These are phyloP conservation scores for Eupithecia abbreviata DNA, from an alignment of 2,888 invertebrate genomes.

Conservation along the genomic window DNA sequence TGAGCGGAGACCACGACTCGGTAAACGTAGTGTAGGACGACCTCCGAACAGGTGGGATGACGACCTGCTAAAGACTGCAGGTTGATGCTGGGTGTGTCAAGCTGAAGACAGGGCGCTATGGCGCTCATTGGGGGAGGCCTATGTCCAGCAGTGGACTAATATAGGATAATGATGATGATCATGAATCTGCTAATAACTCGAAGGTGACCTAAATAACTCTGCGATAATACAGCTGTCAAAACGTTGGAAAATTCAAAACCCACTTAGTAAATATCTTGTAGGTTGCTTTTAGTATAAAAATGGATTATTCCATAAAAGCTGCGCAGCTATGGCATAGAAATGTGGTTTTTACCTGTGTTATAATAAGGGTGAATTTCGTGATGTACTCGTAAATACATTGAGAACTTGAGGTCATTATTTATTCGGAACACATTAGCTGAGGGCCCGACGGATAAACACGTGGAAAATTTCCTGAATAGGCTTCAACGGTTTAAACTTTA, in stretches of 20 bases:
- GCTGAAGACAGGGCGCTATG: too few species aligned
- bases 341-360: neutral
- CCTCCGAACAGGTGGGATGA: too few species aligned
- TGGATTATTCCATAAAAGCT: neutral
- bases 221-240: neutral
- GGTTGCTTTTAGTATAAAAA: neutral
- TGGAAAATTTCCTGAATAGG: neutral
- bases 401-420: slow-evolving; percentile 50
- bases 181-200: neutral
- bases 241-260: neutral
- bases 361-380: slow-evolving; percentile 1
- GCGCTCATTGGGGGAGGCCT: too few species aligned
- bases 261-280: neutral
- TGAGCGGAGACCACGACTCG: too few species aligned
- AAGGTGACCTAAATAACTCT: neutral
- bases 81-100: too few species aligned
- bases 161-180: too few species aligned
- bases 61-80: too few species aligned
- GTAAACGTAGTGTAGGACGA: too few species aligned
- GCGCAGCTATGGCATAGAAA: neutral
- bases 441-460: neutral
- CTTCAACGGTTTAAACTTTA: neutral
- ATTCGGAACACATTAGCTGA: slow-evolving; percentile 50
- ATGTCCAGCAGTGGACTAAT: too few species aligned
- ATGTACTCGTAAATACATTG: neutral